These are phyloP conservation scores for Drosophila saltans DNA, from an alignment of 1,140 invertebrate genomes.

Conservation along the genomic window DNA sequence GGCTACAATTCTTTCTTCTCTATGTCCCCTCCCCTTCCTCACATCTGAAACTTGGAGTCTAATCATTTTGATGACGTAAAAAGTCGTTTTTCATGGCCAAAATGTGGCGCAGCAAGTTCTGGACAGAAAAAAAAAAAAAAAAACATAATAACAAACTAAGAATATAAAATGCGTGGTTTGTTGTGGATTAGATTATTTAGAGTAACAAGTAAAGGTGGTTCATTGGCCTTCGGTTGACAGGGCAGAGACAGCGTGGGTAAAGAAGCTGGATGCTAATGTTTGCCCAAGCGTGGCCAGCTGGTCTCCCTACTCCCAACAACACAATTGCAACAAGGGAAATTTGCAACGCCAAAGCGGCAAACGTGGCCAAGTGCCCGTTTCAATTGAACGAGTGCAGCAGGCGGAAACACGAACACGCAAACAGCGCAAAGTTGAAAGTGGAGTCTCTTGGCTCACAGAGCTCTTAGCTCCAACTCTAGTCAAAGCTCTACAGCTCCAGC, in stretches of 20 bases:
- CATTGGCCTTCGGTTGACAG: slow-evolving; percentile 65
- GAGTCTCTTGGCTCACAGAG: slow-evolving; percentile 29
- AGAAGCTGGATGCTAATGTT: slow-evolving; percentile 37
- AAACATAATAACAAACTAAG: slow-evolving; percentile 10
- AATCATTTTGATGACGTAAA: slow-evolving; percentile 72
- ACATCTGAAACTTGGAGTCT: neutral
- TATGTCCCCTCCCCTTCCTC: slow-evolving; percentile 7
- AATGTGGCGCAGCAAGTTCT: slow-evolving; percentile 52
- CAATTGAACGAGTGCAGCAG: slow-evolving; percentile 29
- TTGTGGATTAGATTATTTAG: slow-evolving; percentile 53
- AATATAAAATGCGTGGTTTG: slow-evolving; percentile 45
- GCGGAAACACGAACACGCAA: slow-evolving; percentile 41
- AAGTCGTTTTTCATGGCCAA: slow-evolving; percentile 72
- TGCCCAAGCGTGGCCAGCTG: slow-evolving; percentile 69
- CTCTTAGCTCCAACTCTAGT: neutral
- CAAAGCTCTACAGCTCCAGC: slow-evolving; percentile 5
- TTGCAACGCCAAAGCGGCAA: slow-evolving; percentile 46
- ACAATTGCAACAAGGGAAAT: slow-evolving; percentile 51
- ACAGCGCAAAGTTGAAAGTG: slow-evolving; percentile 69
- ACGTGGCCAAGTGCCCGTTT: slow-evolving; percentile 41
- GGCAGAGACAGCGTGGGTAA: slow-evolving; percentile 67
- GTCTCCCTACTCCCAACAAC: slow-evolving; percentile 30
- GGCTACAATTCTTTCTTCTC: slow-evolving; percentile 36
- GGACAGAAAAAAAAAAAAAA: slow-evolving; percentile 38
- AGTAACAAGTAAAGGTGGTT: slow-evolving; percentile 45